Base-by-base conservation (phyloP, 2,888 invertebrate genomes). In the Nephrotoma guestfalica region DNA sequence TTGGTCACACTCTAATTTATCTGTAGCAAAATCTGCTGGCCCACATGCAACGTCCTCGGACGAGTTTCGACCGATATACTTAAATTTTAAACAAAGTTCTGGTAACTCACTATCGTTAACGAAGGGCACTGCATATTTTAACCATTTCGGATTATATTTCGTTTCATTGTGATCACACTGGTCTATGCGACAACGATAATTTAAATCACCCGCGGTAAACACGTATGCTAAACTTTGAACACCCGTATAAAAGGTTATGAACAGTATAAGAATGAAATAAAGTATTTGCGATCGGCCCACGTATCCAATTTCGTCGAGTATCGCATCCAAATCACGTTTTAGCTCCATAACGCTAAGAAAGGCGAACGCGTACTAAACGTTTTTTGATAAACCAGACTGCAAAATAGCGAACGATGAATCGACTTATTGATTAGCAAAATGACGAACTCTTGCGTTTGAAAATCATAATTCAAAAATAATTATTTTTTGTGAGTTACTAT, bases 181-280 rank as follows among this genome's bases (percentile, higher is more conserved):
- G 41, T 41, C 41, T 84, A 42, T 41, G 71, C 90, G 41, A 7
- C 84, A 84, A 6, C 84, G 84, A 84, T 84, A 84, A n/a, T 84
- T 84, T 84, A 84, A 41, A 84, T 84, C 84, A n/a, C 84, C 42
- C 0, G 84, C 42, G 42, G 84, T 84, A 41, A 84, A 84, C 5
- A n/a, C 84, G 9, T 41, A 84, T 90, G 93, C 6, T 30, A 30
- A 30, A 2, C 2, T 30, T 83, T 40, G 83, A 2, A 6, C 7
- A 83, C 30, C 30, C 47, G 47, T 51, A 13, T 13, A 51, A 51
- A 51, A 51, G 0, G n/a, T 51, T 51, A 51, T 51, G 47, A 51
- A n/a, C 4, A 51, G 47, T 3, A 51, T 51, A n/a, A 51, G 47
- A n/a, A 13, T 4, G n/a, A 51, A 51, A 51, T 51, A 51, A n/a